A percentile compares a stretch with the other conserved stretches of the same genome.
phyloP scores from a whole-genome alignment of 2,113 vertebrate species.

The Laterallus jamaicensis region DNA sequence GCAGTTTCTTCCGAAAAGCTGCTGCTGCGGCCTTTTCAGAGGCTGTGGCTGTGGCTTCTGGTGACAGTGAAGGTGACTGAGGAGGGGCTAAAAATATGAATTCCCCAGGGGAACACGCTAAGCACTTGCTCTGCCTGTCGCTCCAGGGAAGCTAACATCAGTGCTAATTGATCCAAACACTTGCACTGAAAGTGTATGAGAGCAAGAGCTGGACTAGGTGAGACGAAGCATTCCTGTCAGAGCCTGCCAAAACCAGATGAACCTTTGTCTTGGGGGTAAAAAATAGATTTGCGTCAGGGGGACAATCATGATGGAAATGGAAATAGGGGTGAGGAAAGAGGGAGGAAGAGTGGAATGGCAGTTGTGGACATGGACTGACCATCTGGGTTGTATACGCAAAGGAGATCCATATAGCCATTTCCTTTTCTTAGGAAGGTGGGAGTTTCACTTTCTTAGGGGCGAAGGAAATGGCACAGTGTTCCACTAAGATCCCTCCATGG shows the following conservation, averaged over 20 bases:
- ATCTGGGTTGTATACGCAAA: not conserved
- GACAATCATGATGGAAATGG: not conserved
- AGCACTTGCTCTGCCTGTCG: not conserved
- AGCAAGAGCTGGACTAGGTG: not conserved
- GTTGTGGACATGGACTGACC: not conserved
- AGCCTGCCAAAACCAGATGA: not conserved
- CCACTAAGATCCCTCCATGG: not conserved
- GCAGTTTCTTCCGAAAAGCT: not conserved
- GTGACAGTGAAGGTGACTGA: constrained; percentile 45
- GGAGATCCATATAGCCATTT: not conserved
- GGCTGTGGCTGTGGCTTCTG: not conserved
- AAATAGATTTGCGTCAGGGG: not conserved
- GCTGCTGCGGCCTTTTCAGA: not conserved
- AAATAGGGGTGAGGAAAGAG: not conserved
- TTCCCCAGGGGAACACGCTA: not conserved
- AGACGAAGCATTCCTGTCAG: not conserved
- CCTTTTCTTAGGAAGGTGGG: not conserved
- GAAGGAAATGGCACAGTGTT: not conserved
- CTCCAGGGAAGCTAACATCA: not conserved
- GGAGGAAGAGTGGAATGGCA: not conserved
- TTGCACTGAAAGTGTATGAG: not conserved
- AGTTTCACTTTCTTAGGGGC: not conserved
- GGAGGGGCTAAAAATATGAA: constrained; percentile 46
- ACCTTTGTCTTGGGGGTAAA: not conserved
- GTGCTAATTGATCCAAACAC: constrained; percentile 21